phyloP scores from a whole-genome alignment of 2,113 vertebrate genomes.

The Lagopus muta region DNA sequence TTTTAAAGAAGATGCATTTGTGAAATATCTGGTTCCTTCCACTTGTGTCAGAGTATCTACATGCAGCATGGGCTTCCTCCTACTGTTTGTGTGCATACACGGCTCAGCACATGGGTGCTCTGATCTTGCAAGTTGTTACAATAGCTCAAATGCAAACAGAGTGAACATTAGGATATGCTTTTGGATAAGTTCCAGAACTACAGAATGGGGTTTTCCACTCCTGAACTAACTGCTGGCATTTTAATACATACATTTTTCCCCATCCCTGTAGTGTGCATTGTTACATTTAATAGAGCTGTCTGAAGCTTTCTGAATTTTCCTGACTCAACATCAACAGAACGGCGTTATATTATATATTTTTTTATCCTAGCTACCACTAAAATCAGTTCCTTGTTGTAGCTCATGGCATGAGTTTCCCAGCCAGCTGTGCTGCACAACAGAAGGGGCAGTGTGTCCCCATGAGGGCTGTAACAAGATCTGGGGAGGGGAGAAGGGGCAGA shows the following conservation, averaged over 20 bases:
- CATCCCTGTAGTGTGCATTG: neutral
- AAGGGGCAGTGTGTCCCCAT: neutral
- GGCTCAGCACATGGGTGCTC: neutral
- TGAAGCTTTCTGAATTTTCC: neutral
- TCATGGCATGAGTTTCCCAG: neutral
- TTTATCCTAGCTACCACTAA: too few relatives aligned
- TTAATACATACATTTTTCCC: neutral
- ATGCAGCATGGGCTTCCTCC: neutral
- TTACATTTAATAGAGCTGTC: neutral
- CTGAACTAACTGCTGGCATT: neutral
- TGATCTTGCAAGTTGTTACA: neutral
- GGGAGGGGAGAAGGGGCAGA: neutral
- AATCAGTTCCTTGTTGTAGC: neutral
- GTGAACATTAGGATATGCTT: neutral
- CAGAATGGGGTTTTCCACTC: neutral
- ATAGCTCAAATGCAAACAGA: neutral
- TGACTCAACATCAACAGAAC: neutral
- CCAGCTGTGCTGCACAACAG: conserved; percentile 16
- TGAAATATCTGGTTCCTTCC: neutral
- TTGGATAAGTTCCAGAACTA: neutral
- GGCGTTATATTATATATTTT: neutral
- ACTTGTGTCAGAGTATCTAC: neutral
- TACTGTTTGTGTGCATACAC: neutral
- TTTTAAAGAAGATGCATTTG: neutral
- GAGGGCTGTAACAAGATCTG: neutral